Evolutionary conservation across 2,113 vertebrate genomes (phyloP), one percentile per base, ranked within the genome.

Genomic region (Bufo gargarizans): DNA sequence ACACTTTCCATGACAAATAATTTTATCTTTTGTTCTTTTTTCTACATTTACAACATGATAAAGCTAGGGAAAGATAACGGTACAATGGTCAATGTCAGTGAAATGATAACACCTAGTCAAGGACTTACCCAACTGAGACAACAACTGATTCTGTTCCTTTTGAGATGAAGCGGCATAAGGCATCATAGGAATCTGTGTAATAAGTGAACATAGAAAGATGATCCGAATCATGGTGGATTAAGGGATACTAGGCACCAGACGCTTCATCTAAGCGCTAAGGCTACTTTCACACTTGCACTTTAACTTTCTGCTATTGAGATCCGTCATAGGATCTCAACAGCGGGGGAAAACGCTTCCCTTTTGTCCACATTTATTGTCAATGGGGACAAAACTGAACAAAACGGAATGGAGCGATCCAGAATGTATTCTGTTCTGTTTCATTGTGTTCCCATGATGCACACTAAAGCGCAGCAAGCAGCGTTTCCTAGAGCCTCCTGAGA

Each of bases 111-210:
- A 17, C 4, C 4, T 65, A 47, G 43, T 22, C 12, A 50, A 13
- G 43, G 85, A 94, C 93, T 94, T 92, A 98, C 97, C 94, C 95
- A 45, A 97, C 94, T 69, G 97, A 95, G 14, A 97, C 91, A 77
- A 97, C 95, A n/a, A 96, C 95, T 0, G 97, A 94, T 45, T 93
- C 92, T 0, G 93, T 95, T 88, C 95, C 93, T 90, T 91, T 94
- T 90, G 95, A 94, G 16, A 98, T 92, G 72, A 56, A 90, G 50
- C 91, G 90, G 88, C 97, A 98, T 49, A 97, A 63, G 17, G 86
- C 89, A 53, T 97, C 93, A 0, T 96, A 92, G 43, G 91, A 90
- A 89, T 95, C 96, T 98, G 92, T 78, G 94, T 93, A 83, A 92
- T 2, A 92, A 89, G 90, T 6, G 19, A 85, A 45, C 3, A 45